Conservation (phyloP, 1,140 invertebrate genomes). For the Helicoverpa armigera region DNA sequence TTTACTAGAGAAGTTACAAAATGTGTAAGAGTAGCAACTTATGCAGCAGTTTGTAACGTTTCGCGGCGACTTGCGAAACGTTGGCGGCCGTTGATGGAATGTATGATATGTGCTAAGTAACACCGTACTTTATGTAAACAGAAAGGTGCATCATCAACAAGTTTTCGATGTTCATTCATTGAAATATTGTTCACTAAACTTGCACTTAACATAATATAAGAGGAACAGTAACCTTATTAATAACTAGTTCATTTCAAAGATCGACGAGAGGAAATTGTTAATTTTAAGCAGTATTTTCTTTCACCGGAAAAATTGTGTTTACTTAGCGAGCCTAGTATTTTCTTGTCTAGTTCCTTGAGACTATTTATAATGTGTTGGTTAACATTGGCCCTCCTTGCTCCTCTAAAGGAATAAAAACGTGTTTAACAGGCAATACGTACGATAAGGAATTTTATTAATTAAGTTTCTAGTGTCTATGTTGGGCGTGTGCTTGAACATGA, state of each 20-base stretch:
- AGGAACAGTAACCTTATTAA: not conserved
- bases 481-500: conserved; percentile 22
- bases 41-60: conserved; percentile 46
- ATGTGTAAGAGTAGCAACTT: conserved; percentile 39
- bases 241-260: not conserved
- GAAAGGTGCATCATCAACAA: conserved; percentile 30
- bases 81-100: conserved; percentile 37
- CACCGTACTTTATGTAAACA: conserved; percentile 38
- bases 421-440: conserved; percentile 9
- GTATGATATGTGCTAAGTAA: conserved; percentile 46
- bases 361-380: not conserved
- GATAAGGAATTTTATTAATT: conserved; percentile 20
- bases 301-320: too few relatives aligned
- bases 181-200: not conserved
- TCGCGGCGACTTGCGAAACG: conserved; percentile 43
- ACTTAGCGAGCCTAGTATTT: too few relatives aligned
- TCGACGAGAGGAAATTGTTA: too few relatives aligned
- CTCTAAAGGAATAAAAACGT: conserved; percentile 24
- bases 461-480: conserved; percentile 7
- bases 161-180: conserved; percentile 24
- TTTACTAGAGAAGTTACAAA: conserved; percentile 37
- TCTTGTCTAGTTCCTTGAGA: not conserved
- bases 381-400: conserved; percentile 16
- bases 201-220: not conserved
- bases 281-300: too few relatives aligned